Evolutionary conservation across 64 coral and sea anemone species (phyloP), one percentile per base, ranked within the genome.

Genomic region (Dendrophyllia cribrosa): DNA sequence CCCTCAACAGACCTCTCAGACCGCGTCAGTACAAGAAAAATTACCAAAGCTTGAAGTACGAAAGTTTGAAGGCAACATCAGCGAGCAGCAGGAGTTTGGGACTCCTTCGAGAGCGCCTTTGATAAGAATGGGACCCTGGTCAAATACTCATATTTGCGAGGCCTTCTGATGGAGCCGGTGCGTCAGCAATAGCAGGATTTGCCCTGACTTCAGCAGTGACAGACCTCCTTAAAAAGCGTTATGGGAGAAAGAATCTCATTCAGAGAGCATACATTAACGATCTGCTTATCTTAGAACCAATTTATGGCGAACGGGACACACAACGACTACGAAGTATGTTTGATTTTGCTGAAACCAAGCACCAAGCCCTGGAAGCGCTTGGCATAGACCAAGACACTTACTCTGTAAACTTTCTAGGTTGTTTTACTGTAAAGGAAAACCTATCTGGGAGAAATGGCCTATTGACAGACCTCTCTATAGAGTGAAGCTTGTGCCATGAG

Each of bases 291-390:
- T 7, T 80, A 0, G 46, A 82, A 7, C 69, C 58, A 14, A 70
- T 75, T 22, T 79, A 79, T 14, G 45, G 46, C 25, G 88, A 90
- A 7, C 49, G 58, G 23, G 81, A 95, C 14, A 58, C 76, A 0
- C n/a, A 59, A 15, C 51, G 81, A 19, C 47, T 95, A 6, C 70
- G 75, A 16, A 24, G 3, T 3, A 22, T 95, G 20, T 78, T 77
- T 21, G 75, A 95, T 34, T 52, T 43, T n/a, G 58, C 58, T 9
- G 93, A 95, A 16, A 95, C 88, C 3, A 75, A 95, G 44, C 26
- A 95, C n/a, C 89, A 82, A 79, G 78, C 75, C 3, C 47, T 94
- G 11, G 10, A 74, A 58, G 76, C 92, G 1, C 67, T 87, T 51
- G 88, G 82, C 10, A 51, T 74, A 24, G 81, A 87, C 12, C 55